Percentiles rank a stretch among this genome's conserved stretches.
Evolutionary conservation across 2,888 invertebrate species (phyloP).

Genomic region (Liposcelis brunnea): DNA sequence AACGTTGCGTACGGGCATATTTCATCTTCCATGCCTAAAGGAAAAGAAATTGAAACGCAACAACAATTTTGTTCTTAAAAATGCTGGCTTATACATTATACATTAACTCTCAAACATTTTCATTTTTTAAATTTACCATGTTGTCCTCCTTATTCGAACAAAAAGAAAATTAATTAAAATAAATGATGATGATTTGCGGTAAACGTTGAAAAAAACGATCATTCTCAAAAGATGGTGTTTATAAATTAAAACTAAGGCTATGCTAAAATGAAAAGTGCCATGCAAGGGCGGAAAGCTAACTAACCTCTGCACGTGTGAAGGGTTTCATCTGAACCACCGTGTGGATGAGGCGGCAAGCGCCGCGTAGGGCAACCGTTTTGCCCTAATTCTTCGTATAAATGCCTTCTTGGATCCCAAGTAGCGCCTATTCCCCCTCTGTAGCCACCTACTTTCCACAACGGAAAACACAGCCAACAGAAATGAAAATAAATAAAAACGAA

Average conservation of each 20-base stretch:
- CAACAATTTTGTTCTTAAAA: not conserved
- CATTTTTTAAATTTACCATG: slow-evolving; percentile 17
- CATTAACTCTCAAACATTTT: not conserved
- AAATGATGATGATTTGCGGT: slow-evolving; percentile 15
- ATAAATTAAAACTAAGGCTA: no score
- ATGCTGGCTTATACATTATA: not conserved
- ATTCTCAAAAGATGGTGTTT: slow-evolving; percentile 20
- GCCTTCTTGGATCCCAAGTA: slow-evolving; percentile 78
- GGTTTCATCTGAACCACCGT: slow-evolving; percentile 46
- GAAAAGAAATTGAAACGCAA: slow-evolving; percentile 14
- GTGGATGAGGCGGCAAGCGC: slow-evolving; percentile 34
- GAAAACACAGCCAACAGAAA: slow-evolving; percentile 11
- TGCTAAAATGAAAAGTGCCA: slow-evolving; percentile 18
- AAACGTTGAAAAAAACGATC: slow-evolving; percentile 13
- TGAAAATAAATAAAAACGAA: slow-evolving; percentile 12
- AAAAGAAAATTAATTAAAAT: slow-evolving; percentile 16
- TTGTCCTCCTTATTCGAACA: slow-evolving; percentile 9
- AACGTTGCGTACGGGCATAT: slow-evolving; percentile 95
- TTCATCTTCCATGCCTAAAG: slow-evolving; percentile 82
- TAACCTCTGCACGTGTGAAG: slow-evolving; percentile 27
- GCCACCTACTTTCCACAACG: slow-evolving; percentile 7
- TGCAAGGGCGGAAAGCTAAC: slow-evolving; percentile 22
- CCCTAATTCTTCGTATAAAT: slow-evolving; percentile 78
- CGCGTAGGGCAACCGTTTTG: slow-evolving; percentile 32
- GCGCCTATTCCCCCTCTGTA: slow-evolving; percentile 21